Evolutionary conservation across 2,888 invertebrate species (phyloP).

Genomic region (Drosophila kambysellisi): DNA sequence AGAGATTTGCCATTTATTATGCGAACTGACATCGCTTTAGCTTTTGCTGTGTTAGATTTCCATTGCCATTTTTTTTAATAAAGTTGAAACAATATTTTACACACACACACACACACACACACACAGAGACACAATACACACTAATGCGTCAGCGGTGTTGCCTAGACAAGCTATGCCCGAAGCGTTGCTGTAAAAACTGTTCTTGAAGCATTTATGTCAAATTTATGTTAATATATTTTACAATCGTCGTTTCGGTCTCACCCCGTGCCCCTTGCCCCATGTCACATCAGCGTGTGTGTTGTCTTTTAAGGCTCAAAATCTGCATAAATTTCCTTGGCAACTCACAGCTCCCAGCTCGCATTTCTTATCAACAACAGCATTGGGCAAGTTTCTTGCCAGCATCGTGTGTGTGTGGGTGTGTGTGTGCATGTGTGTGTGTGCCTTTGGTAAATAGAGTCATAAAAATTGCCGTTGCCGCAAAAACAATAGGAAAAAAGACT

Average conservation of each 20-base stretch:
- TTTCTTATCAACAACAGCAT: conserved; percentile 62
- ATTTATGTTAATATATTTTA: conserved; percentile 82
- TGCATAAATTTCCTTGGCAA: conserved; percentile 68
- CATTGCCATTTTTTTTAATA: conserved; percentile 78
- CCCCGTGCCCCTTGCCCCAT: conserved; percentile 27
- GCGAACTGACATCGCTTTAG: conserved; percentile 46
- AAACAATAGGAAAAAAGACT: conserved; percentile 43
- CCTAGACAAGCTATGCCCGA: conserved; percentile 24
- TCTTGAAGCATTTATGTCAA: conserved; percentile 80
- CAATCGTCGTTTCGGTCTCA: conserved; percentile 61
- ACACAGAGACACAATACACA: conserved; percentile 23
- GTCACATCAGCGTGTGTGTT: conserved; percentile 53
- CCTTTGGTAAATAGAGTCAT: conserved; percentile 78
- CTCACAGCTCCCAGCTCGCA: conserved; percentile 22
- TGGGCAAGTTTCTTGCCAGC: conserved; percentile 42
- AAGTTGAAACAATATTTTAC: conserved; percentile 78
- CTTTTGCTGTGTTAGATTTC: conserved; percentile 56
- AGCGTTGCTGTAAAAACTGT: conserved; percentile 49
- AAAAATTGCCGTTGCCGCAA: conserved; percentile 77
- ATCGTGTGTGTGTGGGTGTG: conserved; percentile 32
- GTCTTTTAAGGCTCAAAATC: conserved; percentile 62
- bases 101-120: conserved; percentile 17
- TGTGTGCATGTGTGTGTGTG: conserved; percentile 26
- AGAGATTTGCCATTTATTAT: conserved; percentile 64
- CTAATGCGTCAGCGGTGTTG: conserved; percentile 5